Conservation (phyloP, 1,140 invertebrate genomes). For the Gyrodactylus salaris region DNA sequence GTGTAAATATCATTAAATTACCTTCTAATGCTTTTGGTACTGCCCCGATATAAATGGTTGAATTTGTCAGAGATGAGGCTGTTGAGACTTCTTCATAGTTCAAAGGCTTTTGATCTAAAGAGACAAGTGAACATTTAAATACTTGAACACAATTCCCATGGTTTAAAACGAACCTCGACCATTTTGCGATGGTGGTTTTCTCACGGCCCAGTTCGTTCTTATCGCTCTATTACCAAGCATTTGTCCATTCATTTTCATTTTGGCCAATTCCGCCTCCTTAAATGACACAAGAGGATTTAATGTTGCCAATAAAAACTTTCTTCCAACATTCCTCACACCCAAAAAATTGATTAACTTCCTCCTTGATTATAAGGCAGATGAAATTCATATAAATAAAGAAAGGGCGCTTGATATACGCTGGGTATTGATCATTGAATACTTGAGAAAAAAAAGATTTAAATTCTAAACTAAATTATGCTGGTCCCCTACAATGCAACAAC, state of each 20-base stretch:
- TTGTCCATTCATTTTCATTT: conserved; percentile 88
- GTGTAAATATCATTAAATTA: conserved; percentile 10
- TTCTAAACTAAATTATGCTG: too few species aligned
- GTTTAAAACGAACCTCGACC: background rate
- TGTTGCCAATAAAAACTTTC: too few species aligned
- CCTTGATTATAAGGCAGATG: too few species aligned
- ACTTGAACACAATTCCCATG: background rate
- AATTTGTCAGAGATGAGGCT: conserved; percentile 83
- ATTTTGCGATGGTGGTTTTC: conserved; percentile 49
- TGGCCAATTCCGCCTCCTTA: conserved; percentile 85
- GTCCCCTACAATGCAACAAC: too few species aligned
- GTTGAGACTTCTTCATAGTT: conserved; percentile 92
- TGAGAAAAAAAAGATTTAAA: too few species aligned
- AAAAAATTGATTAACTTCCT: too few species aligned
- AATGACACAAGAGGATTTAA: conserved; percentile 14
- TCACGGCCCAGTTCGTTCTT: conserved; percentile 89
- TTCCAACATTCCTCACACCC: too few species aligned
- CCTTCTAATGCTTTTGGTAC: conserved; percentile 51
- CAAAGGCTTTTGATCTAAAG: conserved; percentile 39
- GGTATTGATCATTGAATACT: too few species aligned
- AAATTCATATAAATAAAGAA: too few species aligned
- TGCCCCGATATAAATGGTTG: conserved; percentile 90
- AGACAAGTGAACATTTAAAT: conserved; percentile 2
- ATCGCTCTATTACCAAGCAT: conserved; percentile 91
- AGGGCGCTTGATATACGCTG: too few species aligned